These are phyloP conservation scores for Pelodytes ibericus DNA, from an alignment of 2,797 vertebrate species.

Conservation along the genomic window DNA sequence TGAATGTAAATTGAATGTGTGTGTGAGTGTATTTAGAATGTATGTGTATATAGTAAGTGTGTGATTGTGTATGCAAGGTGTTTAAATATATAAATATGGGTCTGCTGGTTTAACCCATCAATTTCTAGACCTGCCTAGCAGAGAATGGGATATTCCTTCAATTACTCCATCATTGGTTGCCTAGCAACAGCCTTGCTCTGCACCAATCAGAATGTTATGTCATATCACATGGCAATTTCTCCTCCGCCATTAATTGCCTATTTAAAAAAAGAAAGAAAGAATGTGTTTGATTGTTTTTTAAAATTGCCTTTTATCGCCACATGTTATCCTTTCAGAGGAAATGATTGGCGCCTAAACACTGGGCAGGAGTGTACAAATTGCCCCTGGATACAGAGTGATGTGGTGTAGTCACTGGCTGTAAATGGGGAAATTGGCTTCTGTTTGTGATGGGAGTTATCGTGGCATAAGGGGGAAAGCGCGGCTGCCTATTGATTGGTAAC, in stretches of 20 bases:
- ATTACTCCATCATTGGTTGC: constrained; percentile 46
- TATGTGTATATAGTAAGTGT: too few relatives aligned
- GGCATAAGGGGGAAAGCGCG: too few relatives aligned
- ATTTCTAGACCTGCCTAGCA: constrained; percentile 34
- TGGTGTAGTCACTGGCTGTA: background rate
- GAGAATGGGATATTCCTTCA: constrained; percentile 36
- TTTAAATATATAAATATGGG: background rate
- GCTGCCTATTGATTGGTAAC: too few relatives aligned
- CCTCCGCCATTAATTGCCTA: constrained; percentile 44
- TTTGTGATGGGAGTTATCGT: too few relatives aligned
- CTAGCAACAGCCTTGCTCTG: constrained; percentile 24
- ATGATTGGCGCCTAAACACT: background rate
- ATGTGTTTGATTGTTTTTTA: constrained; percentile 24
- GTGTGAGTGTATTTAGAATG: too few relatives aligned
- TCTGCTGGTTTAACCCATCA: constrained; percentile 37
- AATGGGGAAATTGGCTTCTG: background rate
- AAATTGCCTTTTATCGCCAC: constrained; percentile 12
- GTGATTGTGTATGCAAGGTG: too few relatives aligned
- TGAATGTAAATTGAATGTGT: too few relatives aligned
- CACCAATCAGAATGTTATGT: constrained; percentile 5
- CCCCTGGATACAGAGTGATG: background rate
- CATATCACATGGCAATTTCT: constrained; percentile 40
- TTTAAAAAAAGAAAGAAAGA: constrained; percentile 34
- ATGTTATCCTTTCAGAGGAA: constrained; percentile 1
- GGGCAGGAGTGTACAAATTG: background rate